These are phyloP conservation scores for Nyctereutes procyonoides DNA, from an alignment of 2,113 vertebrate species.

Conservation along the genomic window DNA sequence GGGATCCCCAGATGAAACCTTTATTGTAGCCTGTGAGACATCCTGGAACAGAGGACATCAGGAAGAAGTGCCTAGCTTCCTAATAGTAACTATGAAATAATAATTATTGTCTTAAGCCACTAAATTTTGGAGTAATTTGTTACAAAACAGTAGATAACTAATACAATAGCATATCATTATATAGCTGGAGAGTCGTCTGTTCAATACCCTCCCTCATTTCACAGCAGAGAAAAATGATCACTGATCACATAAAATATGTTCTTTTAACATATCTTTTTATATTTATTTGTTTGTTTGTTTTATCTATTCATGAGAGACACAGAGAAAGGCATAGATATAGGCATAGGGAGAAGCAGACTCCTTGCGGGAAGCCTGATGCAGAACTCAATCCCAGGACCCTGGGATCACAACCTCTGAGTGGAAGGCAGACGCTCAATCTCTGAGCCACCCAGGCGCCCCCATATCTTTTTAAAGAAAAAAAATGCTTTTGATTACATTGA, in stretches of 20 bases:
- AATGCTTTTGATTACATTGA: neutral
- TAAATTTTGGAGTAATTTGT: constrained; percentile 30
- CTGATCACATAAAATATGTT: neutral
- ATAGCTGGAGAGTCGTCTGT: neutral
- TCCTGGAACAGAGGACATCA: neutral
- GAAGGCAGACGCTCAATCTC: too few relatives aligned
- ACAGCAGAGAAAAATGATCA: constrained; percentile 19
- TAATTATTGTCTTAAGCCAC: neutral
- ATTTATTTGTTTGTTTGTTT: too few relatives aligned
- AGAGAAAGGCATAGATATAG: too few relatives aligned
- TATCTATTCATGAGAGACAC: too few relatives aligned
- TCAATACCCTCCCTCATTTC: neutral
- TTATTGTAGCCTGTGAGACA: neutral
- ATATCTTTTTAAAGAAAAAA: neutral
- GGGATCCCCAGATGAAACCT: too few relatives aligned
- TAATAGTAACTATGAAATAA: neutral
- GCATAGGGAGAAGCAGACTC: too few relatives aligned
- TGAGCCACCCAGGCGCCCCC: too few relatives aligned
- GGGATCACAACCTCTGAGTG: too few relatives aligned
- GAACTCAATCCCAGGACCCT: too few relatives aligned
- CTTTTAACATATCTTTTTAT: neutral
- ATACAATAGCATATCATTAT: neutral
- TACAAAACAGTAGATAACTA: neutral
- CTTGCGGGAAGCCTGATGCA: too few relatives aligned
- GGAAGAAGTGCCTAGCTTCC: neutral